These are phyloP conservation scores for Patiria miniata DNA, from an alignment of 35 echinoderm and acorn worm species.

Conservation along the genomic window DNA sequence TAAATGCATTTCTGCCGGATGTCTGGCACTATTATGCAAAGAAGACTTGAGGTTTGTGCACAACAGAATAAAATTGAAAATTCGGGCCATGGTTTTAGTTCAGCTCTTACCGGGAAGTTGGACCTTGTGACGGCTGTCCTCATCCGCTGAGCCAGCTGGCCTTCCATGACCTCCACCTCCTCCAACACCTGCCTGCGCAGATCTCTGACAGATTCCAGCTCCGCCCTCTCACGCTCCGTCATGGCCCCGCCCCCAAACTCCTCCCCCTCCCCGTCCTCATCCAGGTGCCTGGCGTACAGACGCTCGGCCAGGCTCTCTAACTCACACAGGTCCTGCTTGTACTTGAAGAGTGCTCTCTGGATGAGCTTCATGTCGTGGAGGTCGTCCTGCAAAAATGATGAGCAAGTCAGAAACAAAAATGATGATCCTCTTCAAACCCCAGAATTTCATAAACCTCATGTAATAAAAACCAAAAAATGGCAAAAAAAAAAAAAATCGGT, in stretches of 20 bases:
- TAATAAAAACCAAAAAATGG: too few relatives aligned
- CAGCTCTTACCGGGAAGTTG: not conserved
- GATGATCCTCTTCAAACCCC: too few relatives aligned
- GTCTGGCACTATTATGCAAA: too few relatives aligned
- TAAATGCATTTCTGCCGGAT: too few relatives aligned
- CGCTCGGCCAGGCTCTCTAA: constrained; percentile 32
- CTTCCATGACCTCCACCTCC: constrained; percentile 16
- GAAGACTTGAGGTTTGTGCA: too few relatives aligned
- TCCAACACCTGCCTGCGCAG: not conserved
- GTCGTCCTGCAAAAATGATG: not conserved
- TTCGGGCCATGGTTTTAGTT: too few relatives aligned
- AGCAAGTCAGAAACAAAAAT: too few relatives aligned
- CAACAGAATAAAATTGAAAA: too few relatives aligned
- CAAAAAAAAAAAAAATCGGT: too few relatives aligned
- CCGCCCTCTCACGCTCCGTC: not conserved
- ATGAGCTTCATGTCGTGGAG: constrained; percentile 46
- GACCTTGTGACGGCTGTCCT: not conserved
- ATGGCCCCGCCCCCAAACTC: not conserved
- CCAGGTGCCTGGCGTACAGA: not conserved
- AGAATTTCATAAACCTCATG: too few relatives aligned
- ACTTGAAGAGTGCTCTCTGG: constrained; percentile 48
- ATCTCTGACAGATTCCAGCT: not conserved
- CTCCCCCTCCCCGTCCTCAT: not conserved
- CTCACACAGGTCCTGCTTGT: constrained; percentile 35
- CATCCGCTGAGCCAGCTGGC: not conserved